Percentiles rank a stretch among this genome's conserved stretches.
Evolutionary conservation across 2,113 vertebrate genomes (phyloP).

Genomic region (Poeciliopsis occidentalis): DNA sequence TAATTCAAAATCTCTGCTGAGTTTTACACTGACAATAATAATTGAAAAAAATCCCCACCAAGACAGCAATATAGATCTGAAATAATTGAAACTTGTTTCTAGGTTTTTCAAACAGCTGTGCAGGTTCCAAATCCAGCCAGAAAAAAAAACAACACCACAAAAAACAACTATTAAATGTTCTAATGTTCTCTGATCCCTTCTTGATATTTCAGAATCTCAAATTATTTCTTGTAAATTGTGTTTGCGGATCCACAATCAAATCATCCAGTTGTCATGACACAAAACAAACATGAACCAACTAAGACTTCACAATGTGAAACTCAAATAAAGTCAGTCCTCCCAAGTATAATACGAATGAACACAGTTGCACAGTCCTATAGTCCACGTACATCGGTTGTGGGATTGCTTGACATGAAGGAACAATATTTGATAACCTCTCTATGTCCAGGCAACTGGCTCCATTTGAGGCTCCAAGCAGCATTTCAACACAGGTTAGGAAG

Average conservation of each 20-base stretch:
- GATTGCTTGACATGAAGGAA: constrained; percentile 8
- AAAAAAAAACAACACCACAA: no score
- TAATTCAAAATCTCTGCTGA: neutral
- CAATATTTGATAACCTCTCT: constrained; percentile 6
- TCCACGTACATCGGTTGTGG: neutral
- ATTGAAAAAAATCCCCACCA: no score
- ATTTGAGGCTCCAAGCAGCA: constrained; percentile 80
- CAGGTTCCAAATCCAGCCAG: no score
- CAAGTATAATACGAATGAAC: neutral
- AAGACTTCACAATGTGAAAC: neutral
- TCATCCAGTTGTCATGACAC: neutral
- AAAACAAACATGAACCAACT: neutral
- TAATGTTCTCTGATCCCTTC: no score
- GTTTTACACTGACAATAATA: constrained; percentile 8
- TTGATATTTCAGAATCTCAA: no score
- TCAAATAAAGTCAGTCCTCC: neutral
- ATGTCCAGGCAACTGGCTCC: constrained; percentile 70
- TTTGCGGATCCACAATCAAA: neutral
- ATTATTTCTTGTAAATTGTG: neutral
- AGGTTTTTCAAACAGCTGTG: no score
- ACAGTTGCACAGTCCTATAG: neutral
- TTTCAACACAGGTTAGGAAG: constrained; percentile 38
- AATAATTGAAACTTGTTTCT: no score
- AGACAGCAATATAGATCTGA: neutral
- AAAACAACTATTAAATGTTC: no score